Base-by-base conservation (phyloP, 2,888 invertebrate genomes). In the Eristalis arbustorum region DNA sequence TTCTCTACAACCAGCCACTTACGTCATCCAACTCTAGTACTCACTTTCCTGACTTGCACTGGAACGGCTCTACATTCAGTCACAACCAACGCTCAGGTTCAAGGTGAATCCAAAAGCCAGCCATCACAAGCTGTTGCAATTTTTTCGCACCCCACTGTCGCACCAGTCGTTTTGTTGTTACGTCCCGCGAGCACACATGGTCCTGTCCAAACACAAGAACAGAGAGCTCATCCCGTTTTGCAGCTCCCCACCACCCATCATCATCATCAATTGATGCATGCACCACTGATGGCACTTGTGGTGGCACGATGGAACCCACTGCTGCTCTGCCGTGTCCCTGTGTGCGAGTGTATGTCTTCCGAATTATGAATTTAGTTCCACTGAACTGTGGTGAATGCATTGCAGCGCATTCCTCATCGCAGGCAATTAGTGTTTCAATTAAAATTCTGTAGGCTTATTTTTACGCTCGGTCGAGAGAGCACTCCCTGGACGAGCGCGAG, bases 381-480 rank as follows among this genome's bases (percentile, higher is more conserved):
- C 63, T 63, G n/a, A 34, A 34, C 31, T 63, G 63, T 34, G 31
- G 63, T 34, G 34, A 63, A 63, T 63, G 34, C 63, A 63, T 31
- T 22, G 63, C 63, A 63, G 34, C n/a, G 63, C 63, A 63, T 63
- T 63, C 63, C 34, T 63, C 63, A 63, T 63, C 63, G 63, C 63
- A 63, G 63, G 63, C 63, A 63, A 63, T 63, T 63, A 63, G 31
- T 63, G 62, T 63, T 63, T 63, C 63, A 63, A 63, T 63, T 63
- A 63, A 63, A 63, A 63, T 63, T 63, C 34, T 63, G 63, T 34
- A 34, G 63, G 18, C 34, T 63, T 18, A 63, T 34, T 63, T 59
- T 59, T 59, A 59, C 25, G 23, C 59, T 23, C 25, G 59, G 59
- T 59, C 59, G 59, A 13, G 25, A 25, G 25, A 25, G 25, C 56